Conservation (phyloP, 2,113 vertebrate species). For the Mastomys coucha region DNA sequence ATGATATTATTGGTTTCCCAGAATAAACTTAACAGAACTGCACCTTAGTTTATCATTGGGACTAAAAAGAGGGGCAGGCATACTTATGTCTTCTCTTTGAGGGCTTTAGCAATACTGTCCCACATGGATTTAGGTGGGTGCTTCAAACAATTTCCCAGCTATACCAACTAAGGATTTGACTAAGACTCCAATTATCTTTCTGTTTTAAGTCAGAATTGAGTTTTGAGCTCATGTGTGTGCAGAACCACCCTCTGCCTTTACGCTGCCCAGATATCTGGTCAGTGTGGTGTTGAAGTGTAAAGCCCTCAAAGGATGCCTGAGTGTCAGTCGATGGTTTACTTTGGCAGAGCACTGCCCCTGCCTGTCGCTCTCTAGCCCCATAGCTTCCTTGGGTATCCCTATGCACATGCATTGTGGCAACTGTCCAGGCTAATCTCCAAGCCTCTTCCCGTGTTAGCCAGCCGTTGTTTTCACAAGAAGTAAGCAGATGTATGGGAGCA, state of each 20-base stretch:
- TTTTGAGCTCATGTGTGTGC: background rate
- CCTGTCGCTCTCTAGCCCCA: background rate
- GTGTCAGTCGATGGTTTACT: background rate
- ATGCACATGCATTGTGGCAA: no score
- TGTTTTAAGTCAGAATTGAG: background rate
- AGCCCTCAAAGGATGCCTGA: no score
- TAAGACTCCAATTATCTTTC: background rate
- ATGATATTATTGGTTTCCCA: background rate
- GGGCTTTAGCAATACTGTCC: background rate
- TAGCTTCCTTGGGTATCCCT: rapidly evolving
- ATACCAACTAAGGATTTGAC: background rate
- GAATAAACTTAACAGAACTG: background rate
- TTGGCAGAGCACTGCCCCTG: background rate
- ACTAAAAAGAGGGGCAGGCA: background rate
- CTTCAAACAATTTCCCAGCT: background rate
- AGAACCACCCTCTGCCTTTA: background rate
- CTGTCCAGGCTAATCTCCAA: background rate
- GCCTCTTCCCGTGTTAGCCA: background rate
- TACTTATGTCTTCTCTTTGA: background rate
- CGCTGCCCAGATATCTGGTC: background rate
- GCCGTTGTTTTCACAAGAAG: background rate
- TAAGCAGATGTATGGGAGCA: background rate
- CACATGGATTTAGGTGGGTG: background rate
- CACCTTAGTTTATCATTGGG: background rate
- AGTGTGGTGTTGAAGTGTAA: background rate